Conservation (phyloP, 2,888 invertebrate species). For the Pyrocoelia pectoralis region DNA sequence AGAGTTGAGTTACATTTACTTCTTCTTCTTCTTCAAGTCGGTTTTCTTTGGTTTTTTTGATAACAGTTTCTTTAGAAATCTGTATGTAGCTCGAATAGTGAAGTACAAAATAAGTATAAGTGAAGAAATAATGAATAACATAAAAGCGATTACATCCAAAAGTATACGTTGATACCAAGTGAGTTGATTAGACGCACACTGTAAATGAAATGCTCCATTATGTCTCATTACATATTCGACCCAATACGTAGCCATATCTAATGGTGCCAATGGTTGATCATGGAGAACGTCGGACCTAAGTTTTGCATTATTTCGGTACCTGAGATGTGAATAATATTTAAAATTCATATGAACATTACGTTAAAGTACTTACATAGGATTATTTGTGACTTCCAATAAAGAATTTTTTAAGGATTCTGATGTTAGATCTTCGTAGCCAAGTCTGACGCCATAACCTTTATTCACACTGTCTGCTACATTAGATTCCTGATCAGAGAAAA, state of each 20-base stretch:
- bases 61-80: background rate
- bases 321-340: constrained; percentile 31
- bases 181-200: constrained; percentile 40
- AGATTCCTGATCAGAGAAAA: constrained; percentile 16
- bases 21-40: background rate
- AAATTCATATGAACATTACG: background rate
- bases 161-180: constrained; percentile 44
- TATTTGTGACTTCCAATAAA: background rate
- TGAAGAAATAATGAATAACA: constrained; percentile 1
- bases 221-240: constrained; percentile 47
- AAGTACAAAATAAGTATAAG: background rate
- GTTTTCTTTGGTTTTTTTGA: background rate
- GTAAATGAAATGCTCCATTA: constrained; percentile 45
- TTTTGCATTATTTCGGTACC: constrained; percentile 40
- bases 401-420: background rate
- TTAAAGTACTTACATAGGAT: constrained; percentile 9
- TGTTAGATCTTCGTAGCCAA: background rate
- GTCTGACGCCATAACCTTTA: constrained; percentile 3
- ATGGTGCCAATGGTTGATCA: constrained; percentile 43
- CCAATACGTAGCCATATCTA: constrained; percentile 49
- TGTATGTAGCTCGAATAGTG: background rate
- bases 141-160: constrained; percentile 40
- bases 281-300: constrained; percentile 41
- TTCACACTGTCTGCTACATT: constrained; percentile 1
- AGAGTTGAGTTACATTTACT: background rate